Evolutionary conservation across 2,113 vertebrate species (phyloP).

Genomic region (Dipodomys spectabilis): DNA sequence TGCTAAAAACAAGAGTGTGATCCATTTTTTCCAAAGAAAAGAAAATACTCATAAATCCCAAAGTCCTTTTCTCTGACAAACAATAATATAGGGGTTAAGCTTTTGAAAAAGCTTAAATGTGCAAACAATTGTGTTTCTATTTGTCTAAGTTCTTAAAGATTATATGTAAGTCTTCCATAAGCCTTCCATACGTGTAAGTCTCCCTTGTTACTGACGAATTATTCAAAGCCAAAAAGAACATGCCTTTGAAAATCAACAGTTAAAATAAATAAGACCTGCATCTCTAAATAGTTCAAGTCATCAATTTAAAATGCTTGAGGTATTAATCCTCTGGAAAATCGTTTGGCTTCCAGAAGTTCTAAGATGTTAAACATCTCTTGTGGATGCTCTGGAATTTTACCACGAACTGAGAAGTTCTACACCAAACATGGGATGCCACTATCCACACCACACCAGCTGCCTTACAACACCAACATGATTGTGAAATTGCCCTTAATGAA

Average conservation of each 20-base stretch:
- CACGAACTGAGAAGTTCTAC: background rate
- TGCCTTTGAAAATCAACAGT: constrained; percentile 55
- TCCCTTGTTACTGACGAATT: constrained; percentile 18
- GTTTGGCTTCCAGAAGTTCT: constrained; percentile 45
- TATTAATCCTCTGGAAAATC: constrained; percentile 57
- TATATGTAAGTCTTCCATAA: background rate
- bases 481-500: constrained; percentile 79
- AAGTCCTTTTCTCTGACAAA: constrained; percentile 26
- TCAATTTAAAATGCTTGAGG: constrained; percentile 52
- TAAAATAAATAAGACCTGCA: constrained; percentile 50
- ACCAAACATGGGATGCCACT: constrained; percentile 43
- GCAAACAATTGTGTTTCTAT: constrained; percentile 25
- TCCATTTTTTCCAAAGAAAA: constrained; percentile 56
- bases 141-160: background rate
- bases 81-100: constrained; percentile 18
- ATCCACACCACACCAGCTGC: constrained; percentile 52
- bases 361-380: background rate
- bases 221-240: constrained; percentile 34
- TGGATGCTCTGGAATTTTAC: constrained; percentile 62
- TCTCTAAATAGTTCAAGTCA: constrained; percentile 7
- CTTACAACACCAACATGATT: constrained; percentile 59
- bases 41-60: constrained; percentile 51
- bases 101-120: constrained; percentile 47
- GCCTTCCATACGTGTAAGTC: background rate
- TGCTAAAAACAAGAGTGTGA: constrained; percentile 61